Base-by-base conservation (phyloP, 2,113 vertebrate genomes). In the Brienomyrus longianalis region DNA sequence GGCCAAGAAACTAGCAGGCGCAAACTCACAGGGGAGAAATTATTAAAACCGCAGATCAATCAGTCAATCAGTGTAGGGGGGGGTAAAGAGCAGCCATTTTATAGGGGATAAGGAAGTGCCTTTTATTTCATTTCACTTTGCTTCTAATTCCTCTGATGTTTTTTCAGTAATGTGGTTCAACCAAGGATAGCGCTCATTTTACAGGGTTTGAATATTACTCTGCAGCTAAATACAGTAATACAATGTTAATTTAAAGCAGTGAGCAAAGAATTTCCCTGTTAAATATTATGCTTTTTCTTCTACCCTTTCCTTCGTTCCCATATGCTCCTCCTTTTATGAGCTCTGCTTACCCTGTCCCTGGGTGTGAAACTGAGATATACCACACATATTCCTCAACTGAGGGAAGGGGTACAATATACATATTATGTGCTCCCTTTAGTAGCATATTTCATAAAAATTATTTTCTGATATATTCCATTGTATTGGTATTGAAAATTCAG, bases 21-120 rank as follows among this genome's bases (percentile, higher is more conserved):
- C 27, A 88, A 50, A 48, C 13, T 66, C 59, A 47, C 87, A 2
- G 17, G 52, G 52, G 86, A 88, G 62, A 48, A 48, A 47, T 70
- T 43, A 66, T 88, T 74, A 45, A 88, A 47, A 62, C 56, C 62
- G 1, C 87, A 74, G 59, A 88, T 74, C 87, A 88, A 70, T 70
- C 59, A 70, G 56, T 45, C 87, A 88, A 70, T 70, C 59, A 70
- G 56, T 45, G 45, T 8, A 4, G 1, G 23, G 43, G 45, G 23
- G 9, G 0, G 48, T 9, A 54, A 35, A 56, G 51, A 59, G 52
- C 11, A 35, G 51, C 10, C 50, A 31, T 52, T 52, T 54, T 39
- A 31, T 54, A 17, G 7, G 51, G 31, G 19, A 39, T 56, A 59
- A 31, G 83, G 45, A 45, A 48, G 83, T 47, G 5, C 15, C 83